These are phyloP conservation scores for Drosophila hamatofila DNA, from an alignment of 2,888 invertebrate species.

Conservation along the genomic window DNA sequence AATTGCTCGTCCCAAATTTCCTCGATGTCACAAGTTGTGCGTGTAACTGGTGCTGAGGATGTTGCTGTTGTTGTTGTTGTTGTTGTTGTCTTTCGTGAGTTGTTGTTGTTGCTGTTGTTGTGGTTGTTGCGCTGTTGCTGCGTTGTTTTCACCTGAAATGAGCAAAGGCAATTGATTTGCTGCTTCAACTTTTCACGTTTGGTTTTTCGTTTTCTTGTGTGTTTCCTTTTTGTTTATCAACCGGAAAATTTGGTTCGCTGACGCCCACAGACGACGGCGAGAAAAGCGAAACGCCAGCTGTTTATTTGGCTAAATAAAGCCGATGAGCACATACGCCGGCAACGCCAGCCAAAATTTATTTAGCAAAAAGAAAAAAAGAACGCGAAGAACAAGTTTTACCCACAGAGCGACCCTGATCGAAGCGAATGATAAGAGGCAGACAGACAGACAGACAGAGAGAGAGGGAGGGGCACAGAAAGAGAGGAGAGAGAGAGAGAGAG, in stretches of 20 bases:
- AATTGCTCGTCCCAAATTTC: slow-evolving; percentile 92
- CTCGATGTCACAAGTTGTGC: slow-evolving; percentile 88
- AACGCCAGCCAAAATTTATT: slow-evolving; percentile 42
- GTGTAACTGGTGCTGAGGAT: slow-evolving; percentile 86
- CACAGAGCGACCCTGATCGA: slow-evolving; percentile 7
- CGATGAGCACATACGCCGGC: slow-evolving; percentile 75
- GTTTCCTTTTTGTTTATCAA: slow-evolving; percentile 71
- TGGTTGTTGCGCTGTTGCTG: slow-evolving; percentile 52
- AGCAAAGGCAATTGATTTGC: slow-evolving; percentile 21
- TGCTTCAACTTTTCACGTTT: neutral
- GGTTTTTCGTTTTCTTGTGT: slow-evolving; percentile 37
- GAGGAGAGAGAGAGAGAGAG: neutral
- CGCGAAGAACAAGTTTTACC: slow-evolving; percentile 5
- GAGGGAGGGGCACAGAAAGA: slow-evolving; percentile 22
- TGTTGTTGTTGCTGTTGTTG: slow-evolving; percentile 54
- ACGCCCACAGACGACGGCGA: slow-evolving; percentile 15
- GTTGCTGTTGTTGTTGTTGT: slow-evolving; percentile 56
- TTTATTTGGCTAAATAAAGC: slow-evolving; percentile 69
- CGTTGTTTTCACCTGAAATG: slow-evolving; percentile 86
- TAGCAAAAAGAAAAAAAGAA: slow-evolving; percentile 2
- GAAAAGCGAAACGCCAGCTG: slow-evolving; percentile 61
- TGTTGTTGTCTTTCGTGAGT: slow-evolving; percentile 53
- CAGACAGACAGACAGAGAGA: neutral
- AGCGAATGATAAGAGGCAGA: slow-evolving; percentile 1
- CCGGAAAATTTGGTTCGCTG: slow-evolving; percentile 42